Base-by-base conservation (phyloP, 2,113 vertebrate species). In the Sakesphorus luctuosus region DNA sequence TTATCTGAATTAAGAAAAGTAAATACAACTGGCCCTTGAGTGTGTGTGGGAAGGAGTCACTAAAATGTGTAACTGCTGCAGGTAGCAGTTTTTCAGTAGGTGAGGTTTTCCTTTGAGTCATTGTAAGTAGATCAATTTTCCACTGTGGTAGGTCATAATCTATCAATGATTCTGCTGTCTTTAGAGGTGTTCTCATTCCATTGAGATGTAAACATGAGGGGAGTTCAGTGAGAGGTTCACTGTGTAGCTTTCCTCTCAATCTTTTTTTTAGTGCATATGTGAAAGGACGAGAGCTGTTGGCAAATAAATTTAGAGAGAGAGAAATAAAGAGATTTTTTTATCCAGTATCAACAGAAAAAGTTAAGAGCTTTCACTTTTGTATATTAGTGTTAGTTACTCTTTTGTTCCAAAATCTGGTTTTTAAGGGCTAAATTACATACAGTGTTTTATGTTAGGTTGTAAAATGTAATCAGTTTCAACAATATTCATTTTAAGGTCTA, bases 121-220 rank as follows among this genome's bases (percentile, higher is more conserved):
- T 21, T 85, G 29, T 56, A 31, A 13, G 29, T 82, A 65, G 73
- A 92, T 83, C 58, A n/a, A 0, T 93, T 82, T 94, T 88, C n/a
- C 28, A 73, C 17, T 14, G 6, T 55, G 53, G 6, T 62, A 9
- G 66, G n/a, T 73, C 21, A 23, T 44, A 83, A 90, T 72, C 67
- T 85, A 38, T 50, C 71, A 47, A 38, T 52, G 58, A 87, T 76
- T 92, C 66, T 79, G 11, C 62, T 90, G 66, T 56, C 89, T 85
- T n/a, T 43, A 46, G 29, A n/a, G 25, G 8, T 63, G 17, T 38
- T 79, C 36, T 62, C 36, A 15, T 79, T 83, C 58, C 33, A 16
- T 4, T 69, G 75, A 69, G 44, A 49, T 31, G n/a, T 68, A 59
- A 85, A 82, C 14, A 7, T 14, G 36, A 68, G 28, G 17, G 9